Evolutionary conservation across 1,140 invertebrate species (phyloP).

Genomic region (Lineus longissimus): DNA sequence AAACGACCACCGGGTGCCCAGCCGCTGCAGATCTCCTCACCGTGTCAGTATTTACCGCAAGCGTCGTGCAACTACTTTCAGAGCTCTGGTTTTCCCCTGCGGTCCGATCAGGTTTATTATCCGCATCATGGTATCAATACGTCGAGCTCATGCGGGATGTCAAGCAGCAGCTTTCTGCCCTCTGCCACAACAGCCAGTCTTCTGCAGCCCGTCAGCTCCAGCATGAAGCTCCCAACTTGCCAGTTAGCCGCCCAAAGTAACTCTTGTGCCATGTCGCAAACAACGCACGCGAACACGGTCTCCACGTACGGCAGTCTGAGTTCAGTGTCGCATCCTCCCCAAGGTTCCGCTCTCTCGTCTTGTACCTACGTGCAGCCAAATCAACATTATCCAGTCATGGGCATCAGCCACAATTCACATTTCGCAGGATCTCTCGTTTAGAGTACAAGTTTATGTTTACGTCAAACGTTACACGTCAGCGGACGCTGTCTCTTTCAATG

Average conservation of each 20-base stretch:
- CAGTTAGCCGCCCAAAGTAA: background rate
- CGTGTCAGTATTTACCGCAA: slow-evolving; percentile 5
- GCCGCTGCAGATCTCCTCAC: background rate
- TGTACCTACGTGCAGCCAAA: slow-evolving; percentile 4
- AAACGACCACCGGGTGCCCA: background rate
- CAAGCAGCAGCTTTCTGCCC: background rate
- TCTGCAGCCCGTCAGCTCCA: background rate
- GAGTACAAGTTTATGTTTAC: background rate
- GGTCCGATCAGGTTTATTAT: background rate
- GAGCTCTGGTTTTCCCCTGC: background rate
- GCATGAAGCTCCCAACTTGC: background rate
- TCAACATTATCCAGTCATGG: slow-evolving; percentile 5
- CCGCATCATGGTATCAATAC: background rate
- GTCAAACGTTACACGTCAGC: too few species aligned
- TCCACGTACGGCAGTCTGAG: background rate
- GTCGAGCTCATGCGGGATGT: background rate
- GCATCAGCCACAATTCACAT: background rate
- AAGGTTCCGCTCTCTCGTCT: background rate
- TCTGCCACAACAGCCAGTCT: background rate
- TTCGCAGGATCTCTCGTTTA: background rate
- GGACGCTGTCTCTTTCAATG: too few species aligned
- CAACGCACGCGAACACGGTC: background rate
- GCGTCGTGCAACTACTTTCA: background rate
- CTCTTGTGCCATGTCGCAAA: background rate
- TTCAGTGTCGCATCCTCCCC: background rate